Evolutionary conservation across 2,888 invertebrate genomes (phyloP), one percentile per base, ranked within the genome.

Genomic region (Pinctada fucata): DNA sequence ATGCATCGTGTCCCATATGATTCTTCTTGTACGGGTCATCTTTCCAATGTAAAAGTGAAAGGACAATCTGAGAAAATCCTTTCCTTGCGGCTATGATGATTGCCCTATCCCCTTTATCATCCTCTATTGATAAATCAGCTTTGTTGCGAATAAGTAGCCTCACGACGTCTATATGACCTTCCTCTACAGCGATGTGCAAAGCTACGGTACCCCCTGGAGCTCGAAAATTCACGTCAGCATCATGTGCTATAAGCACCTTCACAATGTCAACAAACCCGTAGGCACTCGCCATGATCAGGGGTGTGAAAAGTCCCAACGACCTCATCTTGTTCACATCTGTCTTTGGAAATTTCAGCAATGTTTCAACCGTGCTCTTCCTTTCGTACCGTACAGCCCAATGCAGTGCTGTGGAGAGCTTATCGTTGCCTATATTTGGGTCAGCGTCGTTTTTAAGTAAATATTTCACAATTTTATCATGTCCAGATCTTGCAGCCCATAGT

Each of bases 381-480:
- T 89, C 90, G 75, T 92, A 92, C 16, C 92, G 80, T 6, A 90
- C 88, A 6, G 91, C 91, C 92, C 92, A 92, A 76, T 91, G 88
- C n/a, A 92, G 83, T 2, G 92, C 90, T 1, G 91, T 90, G 0
- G 91, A 91, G 1, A 90, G 89, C 80, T 91, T 91, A 79, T 91
- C 91, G 77, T 91, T 91, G 75, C 87, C 86, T 5, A 86, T 75
- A 72, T 88, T 84, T 0, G 89, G 80, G 68, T 88, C 78, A 6
- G 91, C 91, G 1, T 86, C 81, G 5, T 79, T 45, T 10, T 82
- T 79, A 4, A 90, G 76, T 1, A 90, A 82, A n/a, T 81, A 72
- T n/a, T 80, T 75, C 3, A 88, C 88, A 0, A 84, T 82, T 3
- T 82, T 77, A 3, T 84, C 75, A 72, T 90, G 89, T 51, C 89